Conservation (phyloP, 2,797 vertebrate species). For the Limosa lapponica region DNA sequence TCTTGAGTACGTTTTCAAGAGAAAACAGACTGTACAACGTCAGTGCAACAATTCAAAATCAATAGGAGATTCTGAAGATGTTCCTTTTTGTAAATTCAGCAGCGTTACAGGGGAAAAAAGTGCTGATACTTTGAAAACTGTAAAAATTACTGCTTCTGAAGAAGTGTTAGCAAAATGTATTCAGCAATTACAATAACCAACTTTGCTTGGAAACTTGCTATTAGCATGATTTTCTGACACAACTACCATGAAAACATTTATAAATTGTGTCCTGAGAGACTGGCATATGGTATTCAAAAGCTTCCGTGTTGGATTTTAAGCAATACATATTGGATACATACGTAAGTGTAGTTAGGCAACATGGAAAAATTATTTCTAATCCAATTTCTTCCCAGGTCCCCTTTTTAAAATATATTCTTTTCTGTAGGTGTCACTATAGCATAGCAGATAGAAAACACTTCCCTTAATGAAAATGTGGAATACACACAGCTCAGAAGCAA, state of each 20-base stretch:
- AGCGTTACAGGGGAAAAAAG: not conserved
- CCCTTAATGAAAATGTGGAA: slow-evolving; percentile 38
- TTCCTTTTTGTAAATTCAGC: slow-evolving; percentile 10
- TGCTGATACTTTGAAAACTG: slow-evolving; percentile 33
- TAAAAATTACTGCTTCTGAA: not conserved
- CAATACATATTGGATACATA: not conserved
- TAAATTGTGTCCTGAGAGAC: slow-evolving; percentile 13
- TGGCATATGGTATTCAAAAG: not conserved
- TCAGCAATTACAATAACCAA: slow-evolving; percentile 29
- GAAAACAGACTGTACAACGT: not conserved
- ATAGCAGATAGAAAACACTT: slow-evolving; percentile 66
- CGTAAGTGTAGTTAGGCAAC: not conserved
- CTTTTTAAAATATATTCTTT: slow-evolving; percentile 27
- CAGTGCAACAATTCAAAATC: not conserved
- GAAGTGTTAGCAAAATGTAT: slow-evolving; percentile 30
- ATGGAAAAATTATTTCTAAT: not conserved
- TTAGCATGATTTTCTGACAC: slow-evolving; percentile 35
- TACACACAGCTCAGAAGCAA: slow-evolving; percentile 51
- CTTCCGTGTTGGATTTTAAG: not conserved
- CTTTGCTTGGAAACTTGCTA: slow-evolving; percentile 23
- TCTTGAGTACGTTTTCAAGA: not conserved
- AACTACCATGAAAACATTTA: not conserved
- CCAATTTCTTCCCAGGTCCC: not conserved
- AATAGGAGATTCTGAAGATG: not conserved
- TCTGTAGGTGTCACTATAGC: slow-evolving; percentile 82